Percentiles rank a stretch among this genome's conserved stretches.
phyloP scores from a whole-genome alignment of 2,113 vertebrate genomes.

The Peucedramus taeniatus region DNA sequence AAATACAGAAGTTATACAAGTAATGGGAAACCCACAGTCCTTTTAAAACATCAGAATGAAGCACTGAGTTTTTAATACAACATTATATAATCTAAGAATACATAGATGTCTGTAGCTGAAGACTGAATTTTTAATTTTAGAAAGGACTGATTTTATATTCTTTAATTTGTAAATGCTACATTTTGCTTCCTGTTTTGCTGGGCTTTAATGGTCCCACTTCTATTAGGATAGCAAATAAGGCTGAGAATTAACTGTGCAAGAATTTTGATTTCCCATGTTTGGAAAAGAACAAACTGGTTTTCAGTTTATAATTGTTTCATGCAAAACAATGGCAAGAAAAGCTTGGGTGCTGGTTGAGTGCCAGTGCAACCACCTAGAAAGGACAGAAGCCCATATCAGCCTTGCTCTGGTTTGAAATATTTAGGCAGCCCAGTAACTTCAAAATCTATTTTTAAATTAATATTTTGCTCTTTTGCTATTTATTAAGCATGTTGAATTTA shows the following conservation, averaged over 20 bases:
- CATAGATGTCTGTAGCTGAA: not conserved
- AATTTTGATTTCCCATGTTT: not conserved
- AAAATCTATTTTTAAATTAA: not conserved
- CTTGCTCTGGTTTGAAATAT: not conserved
- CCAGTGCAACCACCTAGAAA: not conserved
- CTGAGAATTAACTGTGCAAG: not conserved
- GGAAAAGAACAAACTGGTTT: not conserved
- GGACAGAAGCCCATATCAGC: not conserved
- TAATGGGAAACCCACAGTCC: not conserved
- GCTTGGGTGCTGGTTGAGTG: not conserved
- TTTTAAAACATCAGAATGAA: not conserved
- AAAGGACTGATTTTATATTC: not conserved
- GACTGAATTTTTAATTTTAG: not conserved
- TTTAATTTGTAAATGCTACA: not conserved
- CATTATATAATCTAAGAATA: not conserved
- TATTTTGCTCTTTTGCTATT: not conserved
- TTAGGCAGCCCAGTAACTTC: not conserved
- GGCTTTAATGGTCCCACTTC: not conserved
- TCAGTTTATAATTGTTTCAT: not conserved
- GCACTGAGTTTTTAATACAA: not conserved
- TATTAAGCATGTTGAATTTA: not conserved
- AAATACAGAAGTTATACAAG: not conserved
- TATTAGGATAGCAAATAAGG: not conserved
- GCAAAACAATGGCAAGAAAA: not conserved
- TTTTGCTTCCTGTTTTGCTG: not conserved